Base-by-base conservation (phyloP, 2,113 vertebrate species). In the Chionodraco myersi region DNA sequence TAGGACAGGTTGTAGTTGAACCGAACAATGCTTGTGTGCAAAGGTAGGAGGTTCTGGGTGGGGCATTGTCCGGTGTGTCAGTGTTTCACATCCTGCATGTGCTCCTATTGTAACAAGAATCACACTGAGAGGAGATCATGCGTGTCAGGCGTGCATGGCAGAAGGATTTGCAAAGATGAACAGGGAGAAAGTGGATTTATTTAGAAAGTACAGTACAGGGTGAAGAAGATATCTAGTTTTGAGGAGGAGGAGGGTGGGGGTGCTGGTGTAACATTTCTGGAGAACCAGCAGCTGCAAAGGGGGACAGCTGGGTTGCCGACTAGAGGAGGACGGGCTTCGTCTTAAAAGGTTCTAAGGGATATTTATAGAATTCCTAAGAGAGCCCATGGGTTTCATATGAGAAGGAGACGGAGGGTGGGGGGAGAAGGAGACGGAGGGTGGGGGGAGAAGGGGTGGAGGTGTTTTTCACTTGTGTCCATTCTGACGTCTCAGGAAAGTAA, bases 311-410 rank as follows among this genome's bases (percentile, higher is more conserved):
- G 69, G 76, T 44, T 69, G 63, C 52, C 12, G 10, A 18, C 48
- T 16, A 36, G 54, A 73, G 82, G 77, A 74, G 74, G 45, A 41
- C 2, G 23, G 86, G 14, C 85, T 80, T 92, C 86, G 77, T 93
- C 91, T 91, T 94, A 92, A 94, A 95, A 90, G 91, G 89, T 84
- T 90, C 79, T 86, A 76, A 72, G 30, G 14, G 89, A 79, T 95
- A 94, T 95, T 94, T 93, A 90, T 95, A 95, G 90, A 83, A 12
- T 48, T 79, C 77, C 79, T 78, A 71, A 41, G 30, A 36, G 62
- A 67, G 69, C 56, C 51, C 71, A 75, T 13, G 52, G 69, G 72
- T 75, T 77, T 79, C 64, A 75, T 26, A 57, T 44, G 80, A 67
- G 81, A 56, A 30, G 79, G 30, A 23, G 2, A 51, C 18, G 36